A percentile compares a stretch with the other conserved stretches of the same genome.
phyloP scores from a whole-genome alignment of 2,888 invertebrate species.

The Eilema griseolum region DNA sequence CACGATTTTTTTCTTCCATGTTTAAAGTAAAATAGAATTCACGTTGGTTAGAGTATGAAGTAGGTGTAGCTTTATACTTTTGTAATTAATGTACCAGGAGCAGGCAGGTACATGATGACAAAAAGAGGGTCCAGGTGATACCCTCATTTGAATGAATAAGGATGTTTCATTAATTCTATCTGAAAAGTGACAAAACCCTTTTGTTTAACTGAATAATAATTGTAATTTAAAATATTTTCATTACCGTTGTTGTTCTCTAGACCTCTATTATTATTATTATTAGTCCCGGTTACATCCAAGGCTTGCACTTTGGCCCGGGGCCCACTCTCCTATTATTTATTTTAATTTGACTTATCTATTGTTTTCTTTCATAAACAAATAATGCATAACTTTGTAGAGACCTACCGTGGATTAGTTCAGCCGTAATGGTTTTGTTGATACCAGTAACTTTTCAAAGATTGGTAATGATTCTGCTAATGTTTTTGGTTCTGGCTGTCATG shows the following conservation, averaged over 20 bases:
- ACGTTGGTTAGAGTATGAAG: background rate
- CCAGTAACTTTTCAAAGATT: slow-evolving; percentile 54
- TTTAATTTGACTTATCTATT: background rate
- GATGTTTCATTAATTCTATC: slow-evolving; percentile 11
- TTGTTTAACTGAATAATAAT: slow-evolving; percentile 57
- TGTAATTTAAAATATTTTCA: slow-evolving; percentile 69
- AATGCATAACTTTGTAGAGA: slow-evolving; percentile 20
- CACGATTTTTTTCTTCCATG: too few relatives aligned
- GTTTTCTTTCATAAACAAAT: background rate
- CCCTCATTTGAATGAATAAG: slow-evolving; percentile 13
- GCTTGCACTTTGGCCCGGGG: background rate
- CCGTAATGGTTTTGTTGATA: slow-evolving; percentile 57
- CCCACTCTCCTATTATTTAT: background rate
- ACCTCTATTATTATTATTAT: slow-evolving; percentile 13
- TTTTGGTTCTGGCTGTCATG: slow-evolving; percentile 30
- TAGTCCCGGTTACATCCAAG: background rate
- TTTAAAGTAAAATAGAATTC: background rate
- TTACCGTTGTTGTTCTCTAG: slow-evolving; percentile 58
- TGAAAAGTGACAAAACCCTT: slow-evolving; percentile 35
- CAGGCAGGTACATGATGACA: background rate
- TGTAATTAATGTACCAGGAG: background rate
- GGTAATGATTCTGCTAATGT: slow-evolving; percentile 47
- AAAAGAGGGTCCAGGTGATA: slow-evolving; percentile 22
- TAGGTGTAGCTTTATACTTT: background rate
- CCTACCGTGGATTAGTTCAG: slow-evolving; percentile 41